Percentiles rank a stretch among this genome's conserved stretches.
These are phyloP conservation scores for Phaetusa simplex DNA, from an alignment of 2,113 vertebrate genomes.

Conservation along the genomic window DNA sequence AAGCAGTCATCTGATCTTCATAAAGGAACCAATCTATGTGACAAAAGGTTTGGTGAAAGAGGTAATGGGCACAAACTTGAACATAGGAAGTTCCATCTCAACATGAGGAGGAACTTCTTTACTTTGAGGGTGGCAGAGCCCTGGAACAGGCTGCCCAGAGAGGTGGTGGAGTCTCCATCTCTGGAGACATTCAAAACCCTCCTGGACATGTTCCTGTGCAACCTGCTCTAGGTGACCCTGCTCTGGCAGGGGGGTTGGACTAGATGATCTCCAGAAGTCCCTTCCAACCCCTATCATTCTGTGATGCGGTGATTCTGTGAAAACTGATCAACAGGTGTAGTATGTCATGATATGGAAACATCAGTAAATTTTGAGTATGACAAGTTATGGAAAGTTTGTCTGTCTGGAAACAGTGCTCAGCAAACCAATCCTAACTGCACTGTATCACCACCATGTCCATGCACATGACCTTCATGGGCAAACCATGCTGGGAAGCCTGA, in stretches of 20 bases:
- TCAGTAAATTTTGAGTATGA: background rate
- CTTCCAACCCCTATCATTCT: too few species aligned
- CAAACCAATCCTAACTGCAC: background rate
- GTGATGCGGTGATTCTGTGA: background rate
- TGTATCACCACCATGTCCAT: background rate
- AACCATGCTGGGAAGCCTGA: background rate
- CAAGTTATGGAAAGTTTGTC: background rate
- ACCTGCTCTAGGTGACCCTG: too few species aligned
- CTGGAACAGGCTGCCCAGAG: too few species aligned
- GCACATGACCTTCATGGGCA: background rate
- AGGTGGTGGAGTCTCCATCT: too few species aligned
- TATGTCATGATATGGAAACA: background rate
- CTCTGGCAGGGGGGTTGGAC: too few species aligned
- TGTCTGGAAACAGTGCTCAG: background rate
- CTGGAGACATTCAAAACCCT: too few species aligned
- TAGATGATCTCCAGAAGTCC: too few species aligned
- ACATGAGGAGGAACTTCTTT: too few species aligned
- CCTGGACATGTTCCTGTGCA: too few species aligned
- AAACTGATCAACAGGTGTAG: background rate
- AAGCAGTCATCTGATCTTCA: background rate
- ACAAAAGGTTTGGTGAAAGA: background rate
- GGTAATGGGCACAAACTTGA: too few species aligned
- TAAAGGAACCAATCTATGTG: background rate
- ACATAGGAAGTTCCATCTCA: too few species aligned
- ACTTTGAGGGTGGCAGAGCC: too few species aligned